These are phyloP conservation scores for Lampropteryx suffumata DNA, from an alignment of 2,888 invertebrate genomes.

Conservation along the genomic window DNA sequence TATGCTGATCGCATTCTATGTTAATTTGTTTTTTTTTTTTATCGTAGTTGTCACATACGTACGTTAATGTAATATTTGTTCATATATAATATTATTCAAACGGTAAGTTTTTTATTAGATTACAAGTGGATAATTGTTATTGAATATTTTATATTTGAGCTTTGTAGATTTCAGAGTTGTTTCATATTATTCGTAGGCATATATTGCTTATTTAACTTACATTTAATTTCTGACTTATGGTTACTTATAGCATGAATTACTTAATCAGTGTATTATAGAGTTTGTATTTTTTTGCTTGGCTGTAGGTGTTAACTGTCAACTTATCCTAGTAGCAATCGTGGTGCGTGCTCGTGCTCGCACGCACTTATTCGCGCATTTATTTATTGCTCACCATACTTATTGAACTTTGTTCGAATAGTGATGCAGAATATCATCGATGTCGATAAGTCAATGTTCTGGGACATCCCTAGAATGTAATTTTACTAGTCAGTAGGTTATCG, in stretches of 20 bases:
- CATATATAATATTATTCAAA: neutral
- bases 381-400: constrained; percentile 14
- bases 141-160: neutral
- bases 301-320: constrained; percentile 18
- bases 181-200: neutral
- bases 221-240: constrained; percentile 14
- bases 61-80: neutral
- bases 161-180: constrained; percentile 4
- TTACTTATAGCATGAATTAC: constrained; percentile 26
- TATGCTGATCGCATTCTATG: neutral
- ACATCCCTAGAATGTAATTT: constrained; percentile 18
- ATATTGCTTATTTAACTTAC: constrained; percentile 5
- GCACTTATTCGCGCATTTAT: constrained; percentile 19
- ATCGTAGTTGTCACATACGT: neutral
- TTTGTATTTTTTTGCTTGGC: too few relatives aligned
- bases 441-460: constrained; percentile 13
- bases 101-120: too few relatives aligned
- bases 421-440: constrained; percentile 14
- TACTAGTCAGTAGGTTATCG: constrained; percentile 26
- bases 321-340: constrained; percentile 18
- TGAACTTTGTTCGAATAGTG: neutral
- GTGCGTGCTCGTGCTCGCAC: constrained; percentile 4
- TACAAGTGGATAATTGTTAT: neutral
- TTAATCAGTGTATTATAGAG: constrained; percentile 17
- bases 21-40: neutral